A percentile compares a stretch with the other conserved stretches of the same genome.
phyloP scores from a whole-genome alignment of 2,888 invertebrate genomes.

The Syritta pipiens region DNA sequence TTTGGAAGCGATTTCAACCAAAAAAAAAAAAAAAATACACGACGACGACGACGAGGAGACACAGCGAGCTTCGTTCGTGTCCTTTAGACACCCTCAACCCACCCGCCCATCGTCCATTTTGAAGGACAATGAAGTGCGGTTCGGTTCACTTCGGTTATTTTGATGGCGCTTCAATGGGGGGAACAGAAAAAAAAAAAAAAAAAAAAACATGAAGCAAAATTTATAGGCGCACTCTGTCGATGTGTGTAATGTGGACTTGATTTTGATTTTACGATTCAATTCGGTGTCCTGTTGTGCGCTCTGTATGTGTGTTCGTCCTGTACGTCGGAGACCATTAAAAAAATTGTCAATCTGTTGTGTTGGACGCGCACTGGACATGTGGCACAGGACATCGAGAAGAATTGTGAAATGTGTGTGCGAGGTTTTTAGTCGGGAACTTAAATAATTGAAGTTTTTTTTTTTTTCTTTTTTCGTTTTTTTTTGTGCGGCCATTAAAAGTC shows the following conservation, averaged over 20 bases:
- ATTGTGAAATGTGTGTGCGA: too few species aligned
- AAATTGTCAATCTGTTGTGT: not conserved
- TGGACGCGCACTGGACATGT: not conserved
- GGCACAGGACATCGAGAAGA: too few species aligned
- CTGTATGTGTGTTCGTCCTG: too few species aligned
- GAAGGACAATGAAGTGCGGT: constrained; percentile 63
- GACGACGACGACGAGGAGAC: not conserved
- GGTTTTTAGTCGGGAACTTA: constrained; percentile 20
- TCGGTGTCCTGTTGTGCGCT: too few species aligned
- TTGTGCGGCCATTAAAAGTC: constrained; percentile 10
- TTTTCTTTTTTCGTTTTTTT: too few species aligned
- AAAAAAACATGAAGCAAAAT: constrained; percentile 14
- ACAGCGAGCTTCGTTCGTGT: too few species aligned
- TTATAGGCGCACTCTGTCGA: constrained; percentile 45
- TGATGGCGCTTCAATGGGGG: constrained; percentile 28
- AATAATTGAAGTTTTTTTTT: constrained; percentile 34
- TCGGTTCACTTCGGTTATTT: constrained; percentile 59
- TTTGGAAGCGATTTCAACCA: constrained; percentile 22
- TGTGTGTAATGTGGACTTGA: constrained; percentile 62
- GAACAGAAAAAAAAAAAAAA: not conserved
- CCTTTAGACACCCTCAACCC: not conserved
- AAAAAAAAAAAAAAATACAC: too few species aligned
- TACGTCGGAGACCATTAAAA: too few species aligned
- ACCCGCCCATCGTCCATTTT: not conserved
- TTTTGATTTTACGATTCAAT: constrained; percentile 67